These are phyloP conservation scores for Lordiphosa clarofinis DNA, from an alignment of 1,140 invertebrate genomes.

Conservation along the genomic window DNA sequence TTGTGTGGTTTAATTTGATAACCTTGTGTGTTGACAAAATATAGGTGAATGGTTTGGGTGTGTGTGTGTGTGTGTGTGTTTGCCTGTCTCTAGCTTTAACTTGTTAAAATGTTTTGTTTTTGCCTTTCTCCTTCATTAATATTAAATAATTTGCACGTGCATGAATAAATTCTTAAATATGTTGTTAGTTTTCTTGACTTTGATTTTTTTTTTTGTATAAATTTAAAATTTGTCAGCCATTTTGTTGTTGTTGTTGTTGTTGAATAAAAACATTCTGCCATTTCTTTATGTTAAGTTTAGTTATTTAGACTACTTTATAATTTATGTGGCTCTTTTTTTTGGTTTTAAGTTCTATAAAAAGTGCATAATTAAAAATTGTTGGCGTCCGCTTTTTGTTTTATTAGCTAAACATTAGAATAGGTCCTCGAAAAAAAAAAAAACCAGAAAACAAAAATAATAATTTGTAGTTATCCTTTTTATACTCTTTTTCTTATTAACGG, in stretches of 20 bases:
- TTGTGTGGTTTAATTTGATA: conserved; percentile 1
- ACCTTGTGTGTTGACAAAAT: conserved; percentile 21
- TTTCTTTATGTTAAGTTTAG: conserved; percentile 39
- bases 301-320: conserved; percentile 21
- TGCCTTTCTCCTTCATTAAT: conserved; percentile 51
- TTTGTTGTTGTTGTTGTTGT: conserved; percentile 49
- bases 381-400: conserved; percentile 42
- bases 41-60: not conserved
- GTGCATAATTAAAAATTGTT: conserved; percentile 73
- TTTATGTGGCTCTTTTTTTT: conserved; percentile 17
- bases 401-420: conserved; percentile 50
- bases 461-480: conserved; percentile 19
- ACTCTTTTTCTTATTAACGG: conserved; percentile 11
- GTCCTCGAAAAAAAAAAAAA: conserved; percentile 20
- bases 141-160: conserved; percentile 69
- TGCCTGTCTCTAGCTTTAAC: conserved; percentile 9
- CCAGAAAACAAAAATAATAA: conserved; percentile 15
- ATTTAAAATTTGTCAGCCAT: conserved; percentile 75
- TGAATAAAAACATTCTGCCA: conserved; percentile 67
- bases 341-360: conserved; percentile 62
- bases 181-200: conserved; percentile 25
- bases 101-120: conserved; percentile 41
- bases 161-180: conserved; percentile 70
- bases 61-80: conserved; percentile 15
- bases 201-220: conserved; percentile 48